A percentile compares a stretch with the other conserved stretches of the same genome.
Conservation (phyloP, 2,797 vertebrate species). For the Choloepus didactylus region DNA sequence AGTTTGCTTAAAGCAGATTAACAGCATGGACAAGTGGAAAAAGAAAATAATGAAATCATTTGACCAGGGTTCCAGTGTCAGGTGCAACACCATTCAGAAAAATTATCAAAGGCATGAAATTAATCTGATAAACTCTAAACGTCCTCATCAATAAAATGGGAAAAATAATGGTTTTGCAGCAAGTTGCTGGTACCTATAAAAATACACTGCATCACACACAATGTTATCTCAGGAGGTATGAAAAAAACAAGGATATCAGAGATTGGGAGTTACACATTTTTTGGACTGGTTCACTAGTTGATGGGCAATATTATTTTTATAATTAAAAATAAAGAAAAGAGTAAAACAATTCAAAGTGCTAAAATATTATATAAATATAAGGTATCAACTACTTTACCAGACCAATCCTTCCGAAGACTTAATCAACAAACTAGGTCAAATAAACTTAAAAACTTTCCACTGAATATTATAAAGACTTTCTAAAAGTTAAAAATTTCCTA, state of each 20-base stretch:
- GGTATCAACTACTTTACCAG: slow-evolving; percentile 58
- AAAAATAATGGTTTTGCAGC: not conserved
- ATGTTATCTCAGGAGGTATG: not conserved
- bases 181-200: not conserved
- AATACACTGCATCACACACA: not conserved
- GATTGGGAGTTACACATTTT: not conserved
- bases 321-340: slow-evolving; percentile 28
- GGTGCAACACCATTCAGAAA: not conserved
- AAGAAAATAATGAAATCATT: slow-evolving; percentile 36
- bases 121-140: slow-evolving; percentile 14
- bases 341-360: slow-evolving; percentile 57
- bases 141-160: slow-evolving; percentile 49
- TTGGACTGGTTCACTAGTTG: not conserved
- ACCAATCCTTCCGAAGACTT: slow-evolving; percentile 46
- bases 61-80: not conserved
- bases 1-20: slow-evolving; percentile 43
- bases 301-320: not conserved
- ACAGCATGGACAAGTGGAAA: not conserved
- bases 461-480: not conserved
- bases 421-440: slow-evolving; percentile 48
- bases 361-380: slow-evolving; percentile 32
- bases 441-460: slow-evolving; percentile 44
- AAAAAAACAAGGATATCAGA: not conserved
- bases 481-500: slow-evolving; percentile 49
- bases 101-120: slow-evolving; percentile 57